A percentile compares a stretch with the other conserved stretches of the same genome.
Evolutionary conservation across 2,113 vertebrate genomes (phyloP).

Genomic region (Tauraco erythrolophus): DNA sequence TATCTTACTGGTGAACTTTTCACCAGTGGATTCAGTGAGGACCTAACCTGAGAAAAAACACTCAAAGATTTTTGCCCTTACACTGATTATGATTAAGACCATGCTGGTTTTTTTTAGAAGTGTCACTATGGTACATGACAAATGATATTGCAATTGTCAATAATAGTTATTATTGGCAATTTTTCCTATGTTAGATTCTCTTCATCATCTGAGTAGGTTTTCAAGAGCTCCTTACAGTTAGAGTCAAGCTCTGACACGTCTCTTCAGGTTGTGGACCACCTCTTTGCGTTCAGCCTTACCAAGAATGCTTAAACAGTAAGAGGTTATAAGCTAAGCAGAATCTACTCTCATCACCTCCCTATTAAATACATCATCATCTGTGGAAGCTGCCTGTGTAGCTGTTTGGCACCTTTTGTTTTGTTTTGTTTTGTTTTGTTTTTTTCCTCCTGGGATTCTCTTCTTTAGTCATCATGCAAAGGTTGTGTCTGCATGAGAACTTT

Average conservation of each 20-base stretch:
- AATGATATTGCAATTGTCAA: not conserved
- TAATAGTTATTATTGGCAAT: not conserved
- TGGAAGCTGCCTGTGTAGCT: not conserved
- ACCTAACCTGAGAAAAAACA: not conserved
- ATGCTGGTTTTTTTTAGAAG: not conserved
- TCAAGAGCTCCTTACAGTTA: not conserved
- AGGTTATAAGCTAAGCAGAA: not conserved
- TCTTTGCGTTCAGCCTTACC: not conserved
- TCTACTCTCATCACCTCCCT: not conserved
- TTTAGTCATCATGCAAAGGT: too few relatives aligned
- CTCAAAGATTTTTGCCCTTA: not conserved
- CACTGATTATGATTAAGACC: not conserved
- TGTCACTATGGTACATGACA: not conserved
- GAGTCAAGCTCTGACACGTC: not conserved
- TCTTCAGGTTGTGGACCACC: not conserved
- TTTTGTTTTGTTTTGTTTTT: not conserved
- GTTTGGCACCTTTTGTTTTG: not conserved
- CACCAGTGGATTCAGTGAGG: not conserved
- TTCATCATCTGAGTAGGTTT: not conserved
- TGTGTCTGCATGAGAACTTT: too few relatives aligned
- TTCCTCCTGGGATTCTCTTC: too few relatives aligned
- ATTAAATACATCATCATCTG: not conserved
- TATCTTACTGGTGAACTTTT: not conserved
- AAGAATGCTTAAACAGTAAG: not conserved
- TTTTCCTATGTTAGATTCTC: not conserved